Evolutionary conservation across 1,140 invertebrate species (phyloP), one percentile per base, ranked within the genome.

Genomic region (Oryctes rhinoceros): DNA sequence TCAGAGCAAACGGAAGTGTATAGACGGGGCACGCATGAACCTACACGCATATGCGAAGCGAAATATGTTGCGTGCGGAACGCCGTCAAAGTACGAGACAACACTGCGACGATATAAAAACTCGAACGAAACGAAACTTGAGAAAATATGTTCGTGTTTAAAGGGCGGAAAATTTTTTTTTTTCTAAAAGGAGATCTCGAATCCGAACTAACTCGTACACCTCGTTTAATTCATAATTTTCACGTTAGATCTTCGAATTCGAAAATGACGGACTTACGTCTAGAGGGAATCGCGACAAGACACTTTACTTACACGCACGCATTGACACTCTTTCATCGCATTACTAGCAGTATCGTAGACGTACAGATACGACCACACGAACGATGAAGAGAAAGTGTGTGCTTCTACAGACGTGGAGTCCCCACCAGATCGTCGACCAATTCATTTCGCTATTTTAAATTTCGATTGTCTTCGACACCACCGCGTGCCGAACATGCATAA

Each of bases 261-360:
- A 18, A 30, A 30, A 30, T 30, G 24, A 30, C 24, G 24, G 24
- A 30, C 24, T 30, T 13, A 13, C 13, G 49, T 15, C n/a, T 7
- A 44, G 49, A 53, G 49, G 7, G 49, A 53, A 13, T 7, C n/a
- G 49, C 49, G 49, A 53, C 49, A 53, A 53, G 49, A 15, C 49
- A 53, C 49, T 53, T 53, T 53, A 53, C 49, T 53, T 53, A 53
- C n/a, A 53, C 49, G 49, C 49, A 53, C 49, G 49, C 49, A 53
- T 53, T 13, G 49, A 53, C 49, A 53, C 49, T 53, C 49, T 53
- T 53, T 53, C 49, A 53, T 53, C 49, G n/a, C 49, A 18, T 53
- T 53, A 53, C 49, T 53, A 53, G 1, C 49, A 48, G 47, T 15
- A 48, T 30, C 13, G 49, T 18, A 53, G 49, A 53, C 49, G n/a